phyloP scores from a whole-genome alignment of 2,888 invertebrate species.

The Trachelus iudaicus region DNA sequence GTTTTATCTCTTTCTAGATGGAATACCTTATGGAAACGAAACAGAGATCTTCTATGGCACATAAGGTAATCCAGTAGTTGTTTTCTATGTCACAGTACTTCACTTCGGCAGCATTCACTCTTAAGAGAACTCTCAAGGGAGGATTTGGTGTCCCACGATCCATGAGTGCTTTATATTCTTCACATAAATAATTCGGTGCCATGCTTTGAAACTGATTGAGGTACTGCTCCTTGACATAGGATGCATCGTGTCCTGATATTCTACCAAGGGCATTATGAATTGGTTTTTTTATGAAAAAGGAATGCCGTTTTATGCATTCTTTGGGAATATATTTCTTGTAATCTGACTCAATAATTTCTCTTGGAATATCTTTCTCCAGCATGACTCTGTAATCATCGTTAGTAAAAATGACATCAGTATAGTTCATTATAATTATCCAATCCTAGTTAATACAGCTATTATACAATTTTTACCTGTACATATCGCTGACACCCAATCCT shows the following conservation, averaged over 20 bases:
- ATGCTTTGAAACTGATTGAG: constrained; percentile 82
- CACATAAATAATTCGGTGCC: constrained; percentile 84
- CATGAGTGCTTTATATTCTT: constrained; percentile 77
- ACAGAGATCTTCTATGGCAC: constrained; percentile 85
- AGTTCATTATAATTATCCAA: not conserved
- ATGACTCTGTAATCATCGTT: constrained; percentile 72
- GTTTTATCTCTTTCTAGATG: not conserved
- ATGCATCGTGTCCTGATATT: constrained; percentile 73
- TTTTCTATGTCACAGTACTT: constrained; percentile 47
- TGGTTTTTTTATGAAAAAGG: constrained; percentile 80
- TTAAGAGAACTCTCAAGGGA: constrained; percentile 80
- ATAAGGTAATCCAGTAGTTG: constrained; percentile 66
- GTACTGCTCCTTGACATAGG: constrained; percentile 82
- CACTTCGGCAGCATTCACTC: constrained; percentile 62
- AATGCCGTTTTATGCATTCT: constrained; percentile 79
- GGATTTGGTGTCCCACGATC: constrained; percentile 71
- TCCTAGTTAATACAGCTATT: not conserved
- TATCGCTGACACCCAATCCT: constrained; percentile 88
- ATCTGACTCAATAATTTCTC: constrained; percentile 78
- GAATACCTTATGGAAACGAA: constrained; percentile 76
- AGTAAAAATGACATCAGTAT: not conserved
- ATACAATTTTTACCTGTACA: constrained; percentile 69
- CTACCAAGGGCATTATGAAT: constrained; percentile 75
- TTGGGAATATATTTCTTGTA: constrained; percentile 88
- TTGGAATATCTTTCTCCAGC: constrained; percentile 77